Evolutionary conservation across 2,113 vertebrate species (phyloP).

Genomic region (Gasterosteus nipponicus): DNA sequence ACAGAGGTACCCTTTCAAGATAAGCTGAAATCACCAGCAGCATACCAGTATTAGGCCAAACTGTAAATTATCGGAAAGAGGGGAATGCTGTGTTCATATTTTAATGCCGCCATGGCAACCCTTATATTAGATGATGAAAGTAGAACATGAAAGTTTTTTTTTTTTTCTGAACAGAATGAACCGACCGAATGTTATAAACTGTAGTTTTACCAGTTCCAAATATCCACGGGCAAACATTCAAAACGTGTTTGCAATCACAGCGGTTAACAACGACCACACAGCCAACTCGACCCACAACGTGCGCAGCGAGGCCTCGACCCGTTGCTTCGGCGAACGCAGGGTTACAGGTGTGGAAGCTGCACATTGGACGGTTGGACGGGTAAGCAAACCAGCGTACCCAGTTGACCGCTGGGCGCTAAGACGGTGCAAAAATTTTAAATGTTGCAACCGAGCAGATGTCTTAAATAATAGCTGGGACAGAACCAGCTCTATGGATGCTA

Average conservation of each 20-base stretch:
- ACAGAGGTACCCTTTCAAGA: background rate
- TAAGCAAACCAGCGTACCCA: background rate
- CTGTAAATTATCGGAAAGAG: background rate
- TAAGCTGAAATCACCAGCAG: background rate
- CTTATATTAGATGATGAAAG: background rate
- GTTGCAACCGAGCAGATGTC: background rate
- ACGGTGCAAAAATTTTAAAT: no score
- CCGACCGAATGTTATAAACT: background rate
- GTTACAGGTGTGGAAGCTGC: background rate
- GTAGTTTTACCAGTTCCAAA: background rate
- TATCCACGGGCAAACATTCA: background rate
- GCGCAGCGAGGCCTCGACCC: background rate
- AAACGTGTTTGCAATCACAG: background rate
- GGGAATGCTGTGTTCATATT: background rate
- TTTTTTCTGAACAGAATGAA: background rate
- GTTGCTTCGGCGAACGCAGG: no score
- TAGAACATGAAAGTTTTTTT: background rate
- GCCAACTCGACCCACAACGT: background rate
- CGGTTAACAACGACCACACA: background rate
- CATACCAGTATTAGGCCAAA: background rate
- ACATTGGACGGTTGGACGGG: background rate
- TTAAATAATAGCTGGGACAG: background rate
- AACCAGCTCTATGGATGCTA: background rate
- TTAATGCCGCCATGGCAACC: background rate
- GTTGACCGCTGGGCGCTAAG: background rate